phyloP scores from a whole-genome alignment of 2,797 vertebrate species.

The Iguana delicatissima region DNA sequence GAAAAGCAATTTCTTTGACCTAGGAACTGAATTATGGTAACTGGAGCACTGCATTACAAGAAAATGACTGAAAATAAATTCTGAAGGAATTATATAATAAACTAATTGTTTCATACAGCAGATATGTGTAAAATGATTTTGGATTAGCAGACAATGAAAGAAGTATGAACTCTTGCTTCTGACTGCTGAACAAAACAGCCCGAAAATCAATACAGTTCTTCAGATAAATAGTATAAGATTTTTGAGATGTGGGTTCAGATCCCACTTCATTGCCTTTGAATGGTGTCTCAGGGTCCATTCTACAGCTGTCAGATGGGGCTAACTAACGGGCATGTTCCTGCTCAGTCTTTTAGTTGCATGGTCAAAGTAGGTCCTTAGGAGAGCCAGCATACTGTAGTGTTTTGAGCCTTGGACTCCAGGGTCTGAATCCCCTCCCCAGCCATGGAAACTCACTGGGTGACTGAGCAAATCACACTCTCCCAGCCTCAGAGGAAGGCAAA shows the following conservation, averaged over 20 bases:
- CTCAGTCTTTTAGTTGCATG: too few species aligned
- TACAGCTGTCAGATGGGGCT: background rate
- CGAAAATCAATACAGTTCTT: background rate
- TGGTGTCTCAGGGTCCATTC: background rate
- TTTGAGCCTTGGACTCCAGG: too few species aligned
- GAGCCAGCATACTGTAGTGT: too few species aligned
- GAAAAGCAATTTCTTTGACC: constrained; percentile 46
- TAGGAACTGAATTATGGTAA: constrained; percentile 45
- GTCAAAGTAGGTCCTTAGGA: too few species aligned
- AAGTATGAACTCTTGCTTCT: background rate
- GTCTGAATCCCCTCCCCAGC: too few species aligned
- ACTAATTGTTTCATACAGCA: constrained; percentile 53
- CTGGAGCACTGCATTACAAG: constrained; percentile 45
- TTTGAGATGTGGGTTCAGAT: background rate
- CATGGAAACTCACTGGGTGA: too few species aligned
- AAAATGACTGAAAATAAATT: constrained; percentile 46
- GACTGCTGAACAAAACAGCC: background rate
- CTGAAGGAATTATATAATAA: constrained; percentile 53
- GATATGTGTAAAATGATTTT: constrained; percentile 34
- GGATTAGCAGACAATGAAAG: constrained; percentile 10
- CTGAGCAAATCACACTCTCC: too few species aligned
- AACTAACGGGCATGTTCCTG: background rate
- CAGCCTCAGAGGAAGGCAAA: too few species aligned
- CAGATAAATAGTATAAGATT: background rate
- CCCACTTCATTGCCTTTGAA: background rate